Evolutionary conservation across 2,888 invertebrate genomes (phyloP), one percentile per base, ranked within the genome.

Genomic region (Ichneumon xanthorius): DNA sequence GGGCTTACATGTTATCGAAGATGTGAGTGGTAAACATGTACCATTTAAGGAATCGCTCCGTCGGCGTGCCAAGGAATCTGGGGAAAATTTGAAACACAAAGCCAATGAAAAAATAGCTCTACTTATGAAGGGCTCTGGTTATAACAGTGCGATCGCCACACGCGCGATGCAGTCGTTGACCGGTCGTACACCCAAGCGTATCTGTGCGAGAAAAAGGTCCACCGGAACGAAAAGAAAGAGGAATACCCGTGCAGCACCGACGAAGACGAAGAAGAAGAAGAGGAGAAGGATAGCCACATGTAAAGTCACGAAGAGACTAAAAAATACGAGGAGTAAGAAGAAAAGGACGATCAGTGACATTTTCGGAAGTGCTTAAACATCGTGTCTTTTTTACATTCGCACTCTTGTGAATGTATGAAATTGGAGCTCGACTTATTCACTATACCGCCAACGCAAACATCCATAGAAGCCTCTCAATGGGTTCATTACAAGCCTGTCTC

Each of bases 361-460:
- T 22, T 22, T 22, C 22, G 22, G 22, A 1, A 22, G 22, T 22
- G 22, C 22, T 22, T 22, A 22, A 22, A 22, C 37, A 37, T 67
- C 53, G 6, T 81, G 73, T 55, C 80, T 11, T 80, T 80, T 45
- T 30, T 76, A 11, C 55, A 72, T 33, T 14, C 50, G 16, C 72
- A 65, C 45, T 80, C 73, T 4, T 50, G 5, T 19, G 78, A 83
- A 22, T 79, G 79, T 30, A 37, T 67, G 55, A 73, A 79, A n/a
- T 79, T 61, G 37, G 83, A 79, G 48, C 75, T 78, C 2, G 73
- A 82, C 65, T 50, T 67, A 53, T 82, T 77, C 48, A 78, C 72
- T 22, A 53, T 78, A 89, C 88, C 89, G 1, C 86, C 88, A 40
- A 88, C 88, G 9, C 89, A 89, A 70, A 86, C 86, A 1, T 78